Evolutionary conservation across 2,888 invertebrate species (phyloP), one percentile per base, ranked within the genome.

Genomic region (Philonicus albiceps): DNA sequence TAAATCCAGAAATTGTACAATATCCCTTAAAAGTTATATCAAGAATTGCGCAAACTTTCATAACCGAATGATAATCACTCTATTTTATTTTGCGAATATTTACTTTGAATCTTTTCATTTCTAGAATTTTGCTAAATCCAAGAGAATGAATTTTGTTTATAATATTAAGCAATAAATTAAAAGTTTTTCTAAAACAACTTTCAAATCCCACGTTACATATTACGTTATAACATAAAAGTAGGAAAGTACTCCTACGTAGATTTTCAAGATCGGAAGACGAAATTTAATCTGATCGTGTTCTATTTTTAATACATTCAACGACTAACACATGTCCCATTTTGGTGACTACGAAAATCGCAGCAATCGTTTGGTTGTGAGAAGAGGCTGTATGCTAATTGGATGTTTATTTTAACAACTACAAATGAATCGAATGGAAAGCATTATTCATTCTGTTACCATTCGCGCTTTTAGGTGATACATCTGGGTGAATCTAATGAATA

Each of bases 311-410:
- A 86, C 30, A 55, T 87, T 88, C 75, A 85, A 74, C 64, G 78
- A 85, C 87, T 85, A 85, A 87, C 86, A 87, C 85, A 87, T 87
- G 76, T 86, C 87, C 88, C 86, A 73, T 88, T 88, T 88, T 88
- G 88, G 88, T 86, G 86, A 86, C 86, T 73, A 43, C 73, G 64
- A 37, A 40, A 84, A 43, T 73, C 72, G 73, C 73, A 73, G 84
- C 31, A 43, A 43, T 31, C 30, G 31, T 13, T n/a, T 34, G 19
- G 64, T 6, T 19, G 64, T 64, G 64, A 64, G 27, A 64, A 64
- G 64, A 8, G 11, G 64, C 22, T 64, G 27, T 31, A 34, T 74
- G 74, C 31, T 81, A 55, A 53, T 81, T 64, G 81, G 64, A 55
- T 64, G 81, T 81, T 81, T 81, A 81, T 53, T 81, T 81, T 19